Evolutionary conservation across 2,888 invertebrate genomes (phyloP), one percentile per base, ranked within the genome.

Genomic region (Melinaea marsaeus): DNA sequence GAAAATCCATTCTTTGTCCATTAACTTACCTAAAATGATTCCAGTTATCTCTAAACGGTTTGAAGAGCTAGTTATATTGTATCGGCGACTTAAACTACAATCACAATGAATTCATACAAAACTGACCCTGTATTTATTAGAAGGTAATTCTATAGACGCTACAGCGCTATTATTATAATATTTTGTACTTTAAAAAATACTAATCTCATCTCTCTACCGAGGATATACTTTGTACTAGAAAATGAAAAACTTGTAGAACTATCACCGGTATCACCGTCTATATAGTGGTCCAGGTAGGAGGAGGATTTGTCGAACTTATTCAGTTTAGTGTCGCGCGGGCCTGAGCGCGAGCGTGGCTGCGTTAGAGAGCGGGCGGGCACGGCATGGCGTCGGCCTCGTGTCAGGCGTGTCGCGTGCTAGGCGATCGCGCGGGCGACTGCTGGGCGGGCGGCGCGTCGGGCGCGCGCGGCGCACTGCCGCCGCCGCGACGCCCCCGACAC

Each of bases 401-500:
- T 67, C 6, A 51, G 51, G 51, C 51, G 51, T 51, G 51, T 51
- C 51, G 51, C 51, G 51, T 51, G 51, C 32, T 22, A 32, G 51
- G 67, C 72, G 68, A 70, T 51, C 51, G 71, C 76, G 79, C 76
- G 79, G 74, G 77, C 78, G 78, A 81, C 79, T 76, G 83, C 84
- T 80, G 83, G 84, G 85, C 86, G 85, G 86, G 85, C 86, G 85
- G 86, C 86, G 85, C 85, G 80, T 76, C 85, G 91, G 89, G 90
- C 91, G 92, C 92, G 91, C 91, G 91, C 91, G 90, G 90, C 91
- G 86, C 90, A 90, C 88, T 86, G 88, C 83, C 85, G 86, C 79
- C 86, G 85, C 79, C 79, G 79, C 78, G 73, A 77, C 73, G 76
- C 75, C 77, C 77, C 75, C 75, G 72, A 67, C 73, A 72, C 74